Conservation (phyloP, 2,888 invertebrate species). For the Parnassius orleans region DNA sequence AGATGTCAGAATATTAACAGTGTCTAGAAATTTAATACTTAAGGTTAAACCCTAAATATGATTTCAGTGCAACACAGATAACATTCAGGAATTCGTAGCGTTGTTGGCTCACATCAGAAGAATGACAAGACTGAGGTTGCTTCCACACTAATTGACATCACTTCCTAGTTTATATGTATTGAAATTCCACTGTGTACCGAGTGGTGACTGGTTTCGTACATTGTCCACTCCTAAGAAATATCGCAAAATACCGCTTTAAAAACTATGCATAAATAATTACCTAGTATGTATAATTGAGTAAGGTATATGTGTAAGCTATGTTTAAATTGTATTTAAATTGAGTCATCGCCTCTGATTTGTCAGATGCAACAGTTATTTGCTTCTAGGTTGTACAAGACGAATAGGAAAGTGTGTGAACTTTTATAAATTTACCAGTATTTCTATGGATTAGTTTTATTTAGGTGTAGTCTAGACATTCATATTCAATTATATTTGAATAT, state of each 20-base stretch:
- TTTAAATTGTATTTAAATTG: slow-evolving; percentile 23
- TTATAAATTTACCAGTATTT: slow-evolving; percentile 24
- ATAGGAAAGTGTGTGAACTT: slow-evolving; percentile 10
- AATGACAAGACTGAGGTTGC: slow-evolving; percentile 77
- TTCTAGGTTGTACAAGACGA: slow-evolving; percentile 8
- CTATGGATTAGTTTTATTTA: slow-evolving; percentile 19
- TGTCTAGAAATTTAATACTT: neutral
- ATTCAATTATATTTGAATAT: slow-evolving; percentile 25
- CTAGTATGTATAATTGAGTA: slow-evolving; percentile 25
- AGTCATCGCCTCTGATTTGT: slow-evolving; percentile 18
- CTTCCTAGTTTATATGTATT: slow-evolving; percentile 66
- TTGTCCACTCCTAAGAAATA: slow-evolving; percentile 37
- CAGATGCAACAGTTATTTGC: neutral
- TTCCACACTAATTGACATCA: slow-evolving; percentile 64
- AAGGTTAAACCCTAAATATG: neutral
- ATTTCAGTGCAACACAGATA: slow-evolving; percentile 48
- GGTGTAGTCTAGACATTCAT: slow-evolving; percentile 26
- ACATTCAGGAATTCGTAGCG: slow-evolving; percentile 53
- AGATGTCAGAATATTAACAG: no score
- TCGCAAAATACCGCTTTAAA: slow-evolving; percentile 12
- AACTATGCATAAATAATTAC: slow-evolving; percentile 18
- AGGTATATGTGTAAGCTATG: slow-evolving; percentile 23
- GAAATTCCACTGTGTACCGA: slow-evolving; percentile 56
- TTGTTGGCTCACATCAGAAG: slow-evolving; percentile 67
- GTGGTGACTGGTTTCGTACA: slow-evolving; percentile 51